Evolutionary conservation across 37 sponge, comb jelly and placozoan species (phyloP), one percentile per base, ranked within the genome.

Genomic region (Halisarca cf. caerulea): DNA sequence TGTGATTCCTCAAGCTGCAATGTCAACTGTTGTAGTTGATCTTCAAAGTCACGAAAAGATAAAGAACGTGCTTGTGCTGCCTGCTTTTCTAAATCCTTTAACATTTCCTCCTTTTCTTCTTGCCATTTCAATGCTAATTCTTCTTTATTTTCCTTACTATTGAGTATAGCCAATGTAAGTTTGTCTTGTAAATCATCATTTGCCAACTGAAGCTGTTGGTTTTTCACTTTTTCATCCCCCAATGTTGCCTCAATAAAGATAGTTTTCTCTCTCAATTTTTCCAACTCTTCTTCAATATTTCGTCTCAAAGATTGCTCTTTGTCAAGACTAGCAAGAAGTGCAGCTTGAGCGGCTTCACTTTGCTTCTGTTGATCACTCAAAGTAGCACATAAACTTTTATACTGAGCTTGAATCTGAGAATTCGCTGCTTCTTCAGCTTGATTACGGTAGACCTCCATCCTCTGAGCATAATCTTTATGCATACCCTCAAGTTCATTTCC

Each of bases 371-470:
- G 58, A 64, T 80, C 81, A 18, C 85, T 88, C 0, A 91, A 78
- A 62, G 84, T 91, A 9, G 79, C 92, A 37, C 78, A 70, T 23
- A 77, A 61, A 11, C 25, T 39, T 43, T 41, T 25, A 24, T 59
- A 38, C 28, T 66, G 54, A 0, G 84, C 71, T 66, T 92, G 82
- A 15, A 92, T 80, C 80, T 88, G 83, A 23, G 80, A n/a, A 61
- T 92, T 92, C 4, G 93, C 93, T 21, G 78, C 33, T 55, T 86
- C 55, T 38, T 92, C 93, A 38, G 79, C 51, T 36, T 83, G 83
- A 27, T 58, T 54, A 4, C 73, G 72, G 47, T 84, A 72, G 0
- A 32, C 32, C 0, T 86, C 89, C 66, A 86, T 54, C 45, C 82
- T 36, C 32, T 92, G 60, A 28, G 64, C 82, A 23, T 35, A 58